phyloP scores from a whole-genome alignment of 2,113 vertebrate genomes.

The Ammodramus savannarum region DNA sequence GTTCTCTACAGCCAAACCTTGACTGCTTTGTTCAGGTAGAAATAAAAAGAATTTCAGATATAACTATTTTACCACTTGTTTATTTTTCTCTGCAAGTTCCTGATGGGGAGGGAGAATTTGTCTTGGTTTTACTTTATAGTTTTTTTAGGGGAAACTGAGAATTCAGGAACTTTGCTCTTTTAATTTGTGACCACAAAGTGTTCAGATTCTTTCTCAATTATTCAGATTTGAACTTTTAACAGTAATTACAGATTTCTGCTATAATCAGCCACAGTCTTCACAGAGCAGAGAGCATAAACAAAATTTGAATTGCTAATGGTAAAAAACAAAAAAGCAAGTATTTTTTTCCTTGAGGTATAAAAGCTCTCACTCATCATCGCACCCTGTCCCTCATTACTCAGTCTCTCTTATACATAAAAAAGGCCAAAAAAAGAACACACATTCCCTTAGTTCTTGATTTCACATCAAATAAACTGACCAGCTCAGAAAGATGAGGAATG shows the following conservation, averaged over 20 bases:
- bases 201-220: constrained; percentile 21
- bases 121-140: not conserved
- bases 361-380: constrained; percentile 5
- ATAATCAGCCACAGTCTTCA: constrained; percentile 27
- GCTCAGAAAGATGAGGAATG: not conserved
- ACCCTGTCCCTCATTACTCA: not conserved
- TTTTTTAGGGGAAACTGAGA: not conserved
- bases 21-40: not conserved
- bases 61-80: not conserved
- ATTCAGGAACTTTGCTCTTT: not conserved
- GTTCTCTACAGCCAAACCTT: not conserved
- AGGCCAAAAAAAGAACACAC: not conserved
- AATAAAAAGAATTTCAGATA: not conserved
- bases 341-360: constrained; percentile 11
- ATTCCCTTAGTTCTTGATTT: not conserved
- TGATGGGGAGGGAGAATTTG: not conserved
- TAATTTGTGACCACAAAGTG: not conserved
- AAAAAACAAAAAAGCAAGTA: not conserved
- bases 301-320: constrained; percentile 42
- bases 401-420: not conserved
- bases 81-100: not conserved
- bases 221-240: constrained; percentile 49
- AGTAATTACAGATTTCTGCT: constrained; percentile 36
- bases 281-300: constrained; percentile 12
- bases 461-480: not conserved